Evolutionary conservation across 2,888 invertebrate genomes (phyloP).

Genomic region (Dynastes grantii): DNA sequence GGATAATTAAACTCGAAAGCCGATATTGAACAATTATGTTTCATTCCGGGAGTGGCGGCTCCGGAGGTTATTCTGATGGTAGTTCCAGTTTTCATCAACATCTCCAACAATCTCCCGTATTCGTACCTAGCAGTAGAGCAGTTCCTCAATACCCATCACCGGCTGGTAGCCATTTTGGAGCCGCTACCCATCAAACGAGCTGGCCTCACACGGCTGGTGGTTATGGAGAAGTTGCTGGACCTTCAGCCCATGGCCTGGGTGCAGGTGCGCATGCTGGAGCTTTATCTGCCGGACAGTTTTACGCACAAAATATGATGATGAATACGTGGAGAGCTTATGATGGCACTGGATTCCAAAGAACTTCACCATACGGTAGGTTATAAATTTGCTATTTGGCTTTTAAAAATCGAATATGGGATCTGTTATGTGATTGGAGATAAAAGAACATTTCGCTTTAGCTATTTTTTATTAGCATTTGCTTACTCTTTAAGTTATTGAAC

Average conservation of each 20-base stretch:
- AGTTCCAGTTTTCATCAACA: constrained; percentile 69
- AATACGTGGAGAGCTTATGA: constrained; percentile 85
- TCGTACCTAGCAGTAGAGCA: constrained; percentile 78
- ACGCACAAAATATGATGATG: constrained; percentile 87
- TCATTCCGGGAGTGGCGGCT: constrained; percentile 66
- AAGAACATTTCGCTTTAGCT: no score
- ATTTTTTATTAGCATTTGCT: no score
- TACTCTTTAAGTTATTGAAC: no score
- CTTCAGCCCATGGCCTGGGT: constrained; percentile 70
- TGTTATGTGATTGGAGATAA: no score
- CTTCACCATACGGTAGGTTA: constrained; percentile 83
- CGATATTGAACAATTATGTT: constrained; percentile 62
- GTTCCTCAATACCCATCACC: constrained; percentile 73
- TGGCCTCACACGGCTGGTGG: constrained; percentile 65
- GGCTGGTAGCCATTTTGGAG: constrained; percentile 65
- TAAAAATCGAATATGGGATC: no score
- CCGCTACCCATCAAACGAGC: constrained; percentile 63
- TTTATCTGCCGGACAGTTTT: constrained; percentile 77
- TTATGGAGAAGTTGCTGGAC: constrained; percentile 68
- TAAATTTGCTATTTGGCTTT: background rate
- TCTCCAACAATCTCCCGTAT: constrained; percentile 76
- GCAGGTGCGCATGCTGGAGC: constrained; percentile 71
- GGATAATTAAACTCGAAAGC: background rate
- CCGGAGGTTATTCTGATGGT: constrained; percentile 66
- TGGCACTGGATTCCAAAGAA: constrained; percentile 82